Evolutionary conservation across 2,797 vertebrate genomes (phyloP).

Genomic region (Gorsachius magnificus): DNA sequence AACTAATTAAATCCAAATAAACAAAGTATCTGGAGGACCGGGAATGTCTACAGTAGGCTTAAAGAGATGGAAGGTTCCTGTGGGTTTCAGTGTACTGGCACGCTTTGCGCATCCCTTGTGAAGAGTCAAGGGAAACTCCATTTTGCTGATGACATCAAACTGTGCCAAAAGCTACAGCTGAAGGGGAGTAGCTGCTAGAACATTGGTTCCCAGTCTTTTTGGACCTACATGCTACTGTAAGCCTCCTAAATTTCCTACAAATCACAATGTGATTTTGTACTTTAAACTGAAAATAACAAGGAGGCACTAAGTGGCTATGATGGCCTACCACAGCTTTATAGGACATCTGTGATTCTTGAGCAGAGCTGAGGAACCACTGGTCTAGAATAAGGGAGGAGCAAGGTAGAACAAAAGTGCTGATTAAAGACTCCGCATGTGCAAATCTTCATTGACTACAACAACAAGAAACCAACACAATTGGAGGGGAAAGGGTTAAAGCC

Average conservation of each 20-base stretch:
- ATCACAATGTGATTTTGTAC: not conserved
- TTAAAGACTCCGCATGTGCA: not conserved
- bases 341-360: not conserved
- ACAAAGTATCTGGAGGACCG: not conserved
- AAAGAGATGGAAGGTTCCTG: not conserved
- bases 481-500: not conserved
- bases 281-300: not conserved
- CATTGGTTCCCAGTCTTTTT: not conserved
- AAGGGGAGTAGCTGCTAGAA: not conserved
- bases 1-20: not conserved
- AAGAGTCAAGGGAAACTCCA: not conserved
- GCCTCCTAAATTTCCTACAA: not conserved
- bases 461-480: not conserved
- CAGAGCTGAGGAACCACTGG: not conserved
- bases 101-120: not conserved
- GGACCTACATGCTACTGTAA: not conserved
- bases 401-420: not conserved
- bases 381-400: not conserved
- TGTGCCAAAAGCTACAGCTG: not conserved
- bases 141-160: not conserved
- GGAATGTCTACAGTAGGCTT: not conserved
- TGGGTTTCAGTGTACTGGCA: not conserved
- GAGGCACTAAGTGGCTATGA: not conserved
- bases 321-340: not conserved
- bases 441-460: not conserved